Percentiles rank a stretch among this genome's conserved stretches.
Conservation (phyloP, 35 echinoderm and acorn worm species). For the Apostichopus japonicus region DNA sequence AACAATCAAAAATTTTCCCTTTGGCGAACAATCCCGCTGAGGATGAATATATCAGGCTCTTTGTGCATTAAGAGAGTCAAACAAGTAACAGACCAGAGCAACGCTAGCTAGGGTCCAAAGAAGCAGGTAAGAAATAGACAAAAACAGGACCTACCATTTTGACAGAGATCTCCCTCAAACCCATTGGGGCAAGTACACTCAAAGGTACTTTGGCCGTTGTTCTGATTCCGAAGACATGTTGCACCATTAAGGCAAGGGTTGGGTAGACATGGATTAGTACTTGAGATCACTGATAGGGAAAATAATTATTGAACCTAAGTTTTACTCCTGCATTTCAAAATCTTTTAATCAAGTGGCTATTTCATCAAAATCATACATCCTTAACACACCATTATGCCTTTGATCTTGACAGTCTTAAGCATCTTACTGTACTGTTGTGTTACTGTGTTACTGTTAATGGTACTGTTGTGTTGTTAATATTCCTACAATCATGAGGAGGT, state of each 20-base stretch:
- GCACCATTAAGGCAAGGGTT: slow-evolving; percentile 58
- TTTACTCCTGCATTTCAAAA: not conserved
- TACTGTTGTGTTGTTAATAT: no score
- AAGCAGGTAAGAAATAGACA: not conserved
- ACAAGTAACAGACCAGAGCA: not conserved
- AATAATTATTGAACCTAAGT: not conserved
- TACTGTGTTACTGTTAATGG: no score
- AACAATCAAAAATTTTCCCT: no score
- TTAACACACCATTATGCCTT: no score
- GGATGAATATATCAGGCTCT: no score
- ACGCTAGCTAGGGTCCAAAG: not conserved
- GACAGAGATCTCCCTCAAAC: slow-evolving; percentile 66
- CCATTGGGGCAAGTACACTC: slow-evolving; percentile 63
- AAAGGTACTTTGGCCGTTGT: slow-evolving; percentile 47
- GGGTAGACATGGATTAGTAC: not conserved
- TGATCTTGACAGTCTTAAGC: no score
- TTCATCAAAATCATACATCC: no score
- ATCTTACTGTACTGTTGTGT: no score
- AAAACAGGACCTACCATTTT: slow-evolving; percentile 64
- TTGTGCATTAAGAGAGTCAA: no score
- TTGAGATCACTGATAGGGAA: not conserved
- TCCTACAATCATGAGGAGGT: no score
- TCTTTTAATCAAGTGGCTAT: no score
- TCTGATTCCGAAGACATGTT: slow-evolving; percentile 45
- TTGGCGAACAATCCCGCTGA: no score